Evolutionary conservation across 1,140 invertebrate species (phyloP), one percentile per base, ranked within the genome.

Genomic region (Trichoplusia ni): DNA sequence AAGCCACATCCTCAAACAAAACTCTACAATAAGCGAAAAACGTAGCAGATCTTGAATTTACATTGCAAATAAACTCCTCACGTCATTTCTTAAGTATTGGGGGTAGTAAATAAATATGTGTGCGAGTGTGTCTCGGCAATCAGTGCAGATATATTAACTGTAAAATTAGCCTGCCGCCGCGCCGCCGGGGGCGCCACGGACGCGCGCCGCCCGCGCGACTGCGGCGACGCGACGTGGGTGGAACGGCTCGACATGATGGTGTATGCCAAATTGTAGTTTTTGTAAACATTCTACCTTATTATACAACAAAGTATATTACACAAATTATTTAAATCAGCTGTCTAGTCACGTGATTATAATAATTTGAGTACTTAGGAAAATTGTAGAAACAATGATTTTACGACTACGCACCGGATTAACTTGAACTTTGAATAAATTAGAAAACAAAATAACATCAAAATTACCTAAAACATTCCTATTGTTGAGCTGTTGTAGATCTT

Each of bases 81-180:
- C 68, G 59, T 62, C 64, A 68, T 47, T 56, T 71, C 68, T 72
- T 66, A 75, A 79, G 49, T 71, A 61, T 51, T 53, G 58, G 53
- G 51, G 62, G 64, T 70, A 68, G 69, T 73, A 80, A 77, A 80
- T 81, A 80, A 72, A 75, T 75, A 75, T 51, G 51, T 47, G 69
- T 49, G 66, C 53, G 60, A 42, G 64, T 62, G 65, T 79, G 73
- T 83, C 73, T 65, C 72, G 58, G 53, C 71, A 82, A 82, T 83
- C 79, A 83, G 69, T 73, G 76, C 71, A 78, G 71, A 79, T 83
- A 81, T 82, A 82, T 85, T 75, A 77, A 75, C 76, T 75, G 78
- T 69, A 75, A 78, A 80, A 81, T 83, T 80, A 77, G 53, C 60
- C 64, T 73, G 72, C 71, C 72, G 78, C 79, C 78, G 63, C 72